Evolutionary conservation across 2,888 invertebrate species (phyloP), one percentile per base, ranked within the genome.

Genomic region (Apotomis betuletana): DNA sequence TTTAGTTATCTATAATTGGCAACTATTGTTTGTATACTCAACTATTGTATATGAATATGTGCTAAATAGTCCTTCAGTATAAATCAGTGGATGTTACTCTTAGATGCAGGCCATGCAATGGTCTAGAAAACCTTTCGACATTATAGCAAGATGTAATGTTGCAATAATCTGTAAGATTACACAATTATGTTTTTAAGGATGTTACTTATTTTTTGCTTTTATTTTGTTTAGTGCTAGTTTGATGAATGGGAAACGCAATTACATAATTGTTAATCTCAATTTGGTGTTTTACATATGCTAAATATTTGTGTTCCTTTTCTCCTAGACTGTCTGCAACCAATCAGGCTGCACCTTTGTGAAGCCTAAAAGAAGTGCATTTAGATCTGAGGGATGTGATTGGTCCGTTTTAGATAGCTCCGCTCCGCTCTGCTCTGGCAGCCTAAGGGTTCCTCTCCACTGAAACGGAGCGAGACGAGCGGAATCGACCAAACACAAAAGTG

Each of bases 191-290:
- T 80, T 74, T 60, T 79, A 81, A 82, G 80, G 74, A 78, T 81
- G 77, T 77, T 79, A 78, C 60, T 75, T 74, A 67, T 58, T 74
- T 78, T 77, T 78, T 78, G 85, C 84, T 84, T 87, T 85, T 86
- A 84, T 85, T 87, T 88, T 80, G 79, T 82, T 86, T 89, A 89
- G 88, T 80, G 64, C 69, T 86, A 85, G 84, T 79, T 59, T 79
- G 76, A 80, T 27, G 27, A 75, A 76, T 75, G 69, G 69, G 78
- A 69, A 79, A 77, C 76, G 64, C 51, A 54, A 69, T 73, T 69
- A 70, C 61, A 72, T 65, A 27, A 60, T 74, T 72, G 63, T 68
- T 63, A 46, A 65, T 65, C 65, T 63, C 52, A 59, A 12, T 68
- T 62, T 67, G 27, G 38, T 65, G 49, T 54, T 15, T 65, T 60